Percentiles rank a stretch among this genome's conserved stretches.
phyloP scores from a whole-genome alignment of 2,888 invertebrate species.

The Gari tellinella region DNA sequence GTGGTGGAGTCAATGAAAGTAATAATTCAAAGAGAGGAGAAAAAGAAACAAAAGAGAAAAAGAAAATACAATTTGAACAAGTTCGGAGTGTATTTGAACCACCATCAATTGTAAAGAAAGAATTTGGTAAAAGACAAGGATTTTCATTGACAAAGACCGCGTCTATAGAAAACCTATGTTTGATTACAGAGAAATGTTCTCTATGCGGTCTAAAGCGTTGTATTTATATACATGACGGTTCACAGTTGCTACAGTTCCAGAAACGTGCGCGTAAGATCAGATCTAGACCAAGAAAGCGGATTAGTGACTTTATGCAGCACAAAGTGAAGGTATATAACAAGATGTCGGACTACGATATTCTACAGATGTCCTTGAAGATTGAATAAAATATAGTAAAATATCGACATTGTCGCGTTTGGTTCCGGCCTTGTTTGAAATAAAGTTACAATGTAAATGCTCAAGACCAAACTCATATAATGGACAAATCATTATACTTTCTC shows the following conservation, averaged over 20 bases:
- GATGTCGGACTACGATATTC: slow-evolving; percentile 3
- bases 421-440: too few relatives aligned
- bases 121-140: background rate
- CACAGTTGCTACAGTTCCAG: slow-evolving; percentile 6
- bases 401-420: too few relatives aligned
- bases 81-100: too few relatives aligned
- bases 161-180: background rate
- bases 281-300: background rate
- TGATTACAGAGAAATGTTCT: background rate
- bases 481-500: too few relatives aligned
- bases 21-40: background rate
- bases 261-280: background rate
- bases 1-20: background rate
- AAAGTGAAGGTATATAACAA: background rate
- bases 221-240: slow-evolving; percentile 2
- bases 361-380: slow-evolving; percentile 5
- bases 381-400: slow-evolving; percentile 10
- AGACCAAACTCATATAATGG: too few relatives aligned
- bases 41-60: background rate
- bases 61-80: background rate
- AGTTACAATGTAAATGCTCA: too few relatives aligned
- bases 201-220: background rate
- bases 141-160: background rate
- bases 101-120: too few relatives aligned
- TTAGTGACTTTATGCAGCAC: slow-evolving; percentile 1